Percentiles rank a stretch among this genome's conserved stretches.
These are phyloP conservation scores for Uromys caudimaculatus DNA, from an alignment of 2,797 vertebrate species.

Conservation along the genomic window DNA sequence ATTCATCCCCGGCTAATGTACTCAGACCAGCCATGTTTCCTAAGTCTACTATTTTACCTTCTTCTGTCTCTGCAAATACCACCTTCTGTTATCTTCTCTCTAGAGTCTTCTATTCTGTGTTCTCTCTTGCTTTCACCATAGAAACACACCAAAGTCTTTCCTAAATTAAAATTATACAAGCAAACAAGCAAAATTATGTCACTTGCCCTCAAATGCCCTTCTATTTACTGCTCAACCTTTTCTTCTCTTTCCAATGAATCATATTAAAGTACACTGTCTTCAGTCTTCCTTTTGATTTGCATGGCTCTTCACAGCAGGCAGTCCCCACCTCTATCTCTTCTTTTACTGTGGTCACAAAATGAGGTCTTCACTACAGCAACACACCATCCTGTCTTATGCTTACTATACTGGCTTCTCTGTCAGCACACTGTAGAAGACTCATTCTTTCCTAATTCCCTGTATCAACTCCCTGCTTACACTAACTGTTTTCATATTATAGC, in stretches of 20 bases:
- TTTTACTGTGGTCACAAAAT: neutral
- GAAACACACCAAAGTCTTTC: neutral
- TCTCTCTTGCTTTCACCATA: neutral
- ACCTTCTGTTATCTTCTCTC: neutral
- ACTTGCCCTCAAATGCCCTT: neutral
- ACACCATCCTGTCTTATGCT: no score
- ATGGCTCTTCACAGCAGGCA: neutral
- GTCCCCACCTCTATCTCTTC: neutral
- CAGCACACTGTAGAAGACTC: neutral
- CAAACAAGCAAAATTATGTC: slow-evolving; percentile 5
- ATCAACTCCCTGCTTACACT: neutral
- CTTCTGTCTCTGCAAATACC: neutral
- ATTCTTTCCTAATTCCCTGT: neutral
- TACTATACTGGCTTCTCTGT: neutral
- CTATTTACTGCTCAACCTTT: neutral
- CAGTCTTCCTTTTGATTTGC: neutral
- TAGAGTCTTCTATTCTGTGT: neutral
- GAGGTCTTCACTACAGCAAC: neutral
- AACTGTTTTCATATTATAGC: neutral
- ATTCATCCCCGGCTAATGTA: neutral
- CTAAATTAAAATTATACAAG: neutral
- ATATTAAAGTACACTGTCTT: neutral
- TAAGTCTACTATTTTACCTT: neutral
- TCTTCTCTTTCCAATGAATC: neutral
- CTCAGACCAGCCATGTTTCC: neutral